Base-by-base conservation (phyloP, 1,140 invertebrate genomes). In the Neodiprion virginianus region DNA sequence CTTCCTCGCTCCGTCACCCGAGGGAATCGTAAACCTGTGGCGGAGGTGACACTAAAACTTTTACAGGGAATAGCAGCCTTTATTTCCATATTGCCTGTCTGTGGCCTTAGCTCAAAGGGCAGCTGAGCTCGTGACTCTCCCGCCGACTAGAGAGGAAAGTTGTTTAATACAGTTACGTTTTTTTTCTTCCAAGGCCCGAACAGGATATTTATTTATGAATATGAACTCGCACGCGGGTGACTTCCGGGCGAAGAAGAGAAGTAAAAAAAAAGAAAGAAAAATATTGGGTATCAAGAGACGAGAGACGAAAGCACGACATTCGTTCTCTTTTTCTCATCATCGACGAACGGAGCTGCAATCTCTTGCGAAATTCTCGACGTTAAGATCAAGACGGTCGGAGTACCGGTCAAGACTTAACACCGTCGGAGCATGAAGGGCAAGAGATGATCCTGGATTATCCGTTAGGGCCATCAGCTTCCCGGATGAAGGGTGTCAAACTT, bases 1-100 rank as follows among this genome's bases (percentile, higher is more conserved):
- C 11, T 14, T 11, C 14, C 21, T 69, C 11, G 7, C 47, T 47
- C 47, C 17, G 11, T 69, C 65, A 53, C 77, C 74, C 77, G 71
- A 75, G 75, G 75, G 75, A 75, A 76, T 71, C 77, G 77, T 76
- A 76, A 78, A 78, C 72, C 75, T 73, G 75, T 74, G 75, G 73
- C 68, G 47, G 73, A 76, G 75, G 75, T 78, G 77, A 78, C 77
- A 78, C 77, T 78, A 78, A 78, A 78, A 76, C 77, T 78, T 78
- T 78, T 78, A 76, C 74, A 67, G 23, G 75, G 66, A 40, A 77
- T 69, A 65, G 70, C 69, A 72, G 74, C 74, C 77, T 78, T 78
- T 78, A 78, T 78, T 78, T 78, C 77, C 77, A 78, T 78, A 78
- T 77, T 77, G 76, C 76, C 75, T 76, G 76, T 74, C 75, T 76